Conservation (phyloP, 2,888 invertebrate species). For the Vesta saturnalis region DNA sequence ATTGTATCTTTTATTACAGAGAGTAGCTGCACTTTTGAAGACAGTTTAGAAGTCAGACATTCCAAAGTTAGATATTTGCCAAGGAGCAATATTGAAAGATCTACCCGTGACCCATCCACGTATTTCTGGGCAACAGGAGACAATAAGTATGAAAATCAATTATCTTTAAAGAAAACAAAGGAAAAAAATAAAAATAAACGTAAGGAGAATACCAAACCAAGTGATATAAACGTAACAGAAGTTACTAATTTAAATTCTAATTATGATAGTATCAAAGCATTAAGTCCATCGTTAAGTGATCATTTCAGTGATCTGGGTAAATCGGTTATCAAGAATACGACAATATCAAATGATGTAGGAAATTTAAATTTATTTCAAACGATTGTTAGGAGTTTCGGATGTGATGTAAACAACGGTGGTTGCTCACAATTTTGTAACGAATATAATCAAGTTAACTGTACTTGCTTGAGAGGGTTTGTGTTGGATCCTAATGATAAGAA, state of each 20-base stretch:
- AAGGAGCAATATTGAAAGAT: neutral
- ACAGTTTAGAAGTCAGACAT: neutral
- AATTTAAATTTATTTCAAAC: neutral
- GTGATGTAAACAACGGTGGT: conserved; percentile 57
- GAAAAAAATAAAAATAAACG: neutral
- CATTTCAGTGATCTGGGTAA: neutral
- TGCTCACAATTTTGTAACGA: conserved; percentile 64
- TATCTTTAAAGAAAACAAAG: neutral
- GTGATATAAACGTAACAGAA: neutral
- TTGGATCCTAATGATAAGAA: conserved; percentile 55
- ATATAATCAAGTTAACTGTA: conserved; percentile 58
- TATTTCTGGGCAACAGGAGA: neutral
- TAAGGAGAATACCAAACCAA: neutral
- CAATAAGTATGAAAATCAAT: neutral
- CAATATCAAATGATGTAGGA: neutral
- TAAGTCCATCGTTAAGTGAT: neutral
- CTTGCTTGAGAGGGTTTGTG: conserved; percentile 63
- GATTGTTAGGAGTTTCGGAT: conserved; percentile 20
- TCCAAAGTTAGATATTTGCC: neutral
- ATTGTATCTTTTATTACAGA: too few species aligned
- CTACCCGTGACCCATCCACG: neutral
- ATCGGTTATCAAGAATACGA: neutral
- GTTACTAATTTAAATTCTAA: neutral
- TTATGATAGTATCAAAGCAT: neutral
- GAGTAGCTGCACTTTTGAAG: neutral